Evolutionary conservation across 2,888 invertebrate species (phyloP), one percentile per base, ranked within the genome.

Genomic region (Marronus borbonicus): DNA sequence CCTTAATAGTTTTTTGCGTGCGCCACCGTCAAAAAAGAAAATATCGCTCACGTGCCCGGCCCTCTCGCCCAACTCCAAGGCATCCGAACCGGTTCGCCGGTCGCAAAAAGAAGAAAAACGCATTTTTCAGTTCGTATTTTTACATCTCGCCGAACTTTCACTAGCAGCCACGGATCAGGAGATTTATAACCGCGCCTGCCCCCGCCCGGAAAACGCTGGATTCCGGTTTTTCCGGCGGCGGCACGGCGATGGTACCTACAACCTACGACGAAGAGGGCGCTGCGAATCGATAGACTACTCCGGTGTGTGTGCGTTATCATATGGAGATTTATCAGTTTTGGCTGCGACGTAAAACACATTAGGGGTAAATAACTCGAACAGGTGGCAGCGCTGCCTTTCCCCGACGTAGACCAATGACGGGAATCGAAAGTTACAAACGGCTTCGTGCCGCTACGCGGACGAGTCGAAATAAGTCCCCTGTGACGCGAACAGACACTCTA

Each of bases 321-420:
- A 76, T 76, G 66, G 76, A 76, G 76, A 76, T 76, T 76, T 76
- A 76, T 76, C 76, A 76, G 76, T 65, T 66, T 72, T 52, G 76
- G 66, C 20, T 52, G 50, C 66, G 70, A 70, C 77, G 70, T 60
- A 44, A 49, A 77, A 64, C 70, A 60, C 60, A 62, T 70, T 69
- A 70, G 69, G 68, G 70, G 77, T 77, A 77, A 77, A 77, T 77
- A 77, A 77, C 77, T 77, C 77, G 77, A 77, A 77, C 77, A 77
- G 77, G 77, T 77, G 77, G 77, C 77, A 77, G 77, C 44, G 36
- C 77, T 55, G 76, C 66, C 36, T 76, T 62, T 49, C 8, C 17
- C 65, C 65, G 76, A 65, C 76, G 66, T 52, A 76, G 65, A 76
- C 65, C 65, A 39, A 76, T 76, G 76, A 62, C 66, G n/a, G 7